Conservation (phyloP, 2,797 vertebrate species). For the Crocidura indochinensis region DNA sequence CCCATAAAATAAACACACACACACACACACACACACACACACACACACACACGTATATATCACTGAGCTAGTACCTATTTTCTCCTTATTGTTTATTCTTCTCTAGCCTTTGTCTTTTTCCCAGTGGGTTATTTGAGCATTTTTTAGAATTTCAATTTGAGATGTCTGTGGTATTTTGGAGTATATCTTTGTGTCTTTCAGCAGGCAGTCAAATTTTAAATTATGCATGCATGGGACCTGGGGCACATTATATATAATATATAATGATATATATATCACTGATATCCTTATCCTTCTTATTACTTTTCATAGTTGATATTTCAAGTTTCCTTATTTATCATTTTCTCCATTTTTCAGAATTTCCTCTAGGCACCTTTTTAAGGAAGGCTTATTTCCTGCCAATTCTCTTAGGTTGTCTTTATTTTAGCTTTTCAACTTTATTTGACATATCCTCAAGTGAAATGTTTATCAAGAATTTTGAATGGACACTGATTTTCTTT, state of each 20-base stretch:
- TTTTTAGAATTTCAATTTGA: constrained; percentile 35
- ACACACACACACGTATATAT: no score
- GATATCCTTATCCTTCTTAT: background rate
- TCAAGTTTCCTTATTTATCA: constrained; percentile 24
- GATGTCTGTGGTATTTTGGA: background rate
- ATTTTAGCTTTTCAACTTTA: background rate
- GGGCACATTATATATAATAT: no score
- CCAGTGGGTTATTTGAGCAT: background rate
- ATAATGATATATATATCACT: no score
- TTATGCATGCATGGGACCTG: no score
- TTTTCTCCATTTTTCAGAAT: constrained; percentile 38
- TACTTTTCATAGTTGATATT: constrained; percentile 41
- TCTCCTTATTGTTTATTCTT: background rate
- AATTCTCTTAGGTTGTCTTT: background rate
- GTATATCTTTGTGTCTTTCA: no score
- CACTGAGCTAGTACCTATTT: background rate
- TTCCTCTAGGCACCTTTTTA: constrained; percentile 40
- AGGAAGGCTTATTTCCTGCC: background rate
- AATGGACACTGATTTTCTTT: constrained; percentile 39
- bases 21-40: no score
- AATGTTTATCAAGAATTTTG: constrained; percentile 3
- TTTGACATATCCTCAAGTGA: background rate
- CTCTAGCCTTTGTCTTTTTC: background rate
- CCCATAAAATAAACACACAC: no score
- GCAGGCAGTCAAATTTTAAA: no score